Evolutionary conservation across 2,888 invertebrate genomes (phyloP).

Genomic region (Branchellion lobata): DNA sequence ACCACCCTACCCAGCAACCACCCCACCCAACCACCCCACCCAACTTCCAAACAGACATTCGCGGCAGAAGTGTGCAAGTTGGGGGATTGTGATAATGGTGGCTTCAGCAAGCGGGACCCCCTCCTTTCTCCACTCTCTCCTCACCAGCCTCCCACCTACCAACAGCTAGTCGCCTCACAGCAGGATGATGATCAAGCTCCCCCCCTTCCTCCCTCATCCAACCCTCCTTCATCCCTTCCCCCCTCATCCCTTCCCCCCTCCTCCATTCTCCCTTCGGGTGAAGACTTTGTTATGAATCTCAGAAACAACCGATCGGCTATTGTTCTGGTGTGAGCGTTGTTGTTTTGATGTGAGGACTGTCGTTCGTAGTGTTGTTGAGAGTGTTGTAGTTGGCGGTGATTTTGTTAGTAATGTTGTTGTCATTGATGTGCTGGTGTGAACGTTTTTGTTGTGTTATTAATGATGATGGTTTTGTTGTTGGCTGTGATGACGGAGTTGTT

Average conservation of each 20-base stretch:
- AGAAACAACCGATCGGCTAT: not conserved
- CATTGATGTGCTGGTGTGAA: too few species aligned
- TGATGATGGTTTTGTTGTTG: too few species aligned
- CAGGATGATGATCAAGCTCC: not conserved
- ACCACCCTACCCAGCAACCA: too few species aligned
- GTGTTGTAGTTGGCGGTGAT: too few species aligned
- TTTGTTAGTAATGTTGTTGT: too few species aligned
- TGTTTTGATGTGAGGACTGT: too few species aligned
- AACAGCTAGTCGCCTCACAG: not conserved
- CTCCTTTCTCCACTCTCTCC: not conserved
- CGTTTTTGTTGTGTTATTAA: too few species aligned
- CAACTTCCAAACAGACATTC: not conserved
- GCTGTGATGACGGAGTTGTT: too few species aligned
- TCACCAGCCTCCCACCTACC: constrained; percentile 8
- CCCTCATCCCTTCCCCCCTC: not conserved
- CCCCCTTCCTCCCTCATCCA: not conserved
- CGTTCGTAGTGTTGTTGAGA: too few species aligned
- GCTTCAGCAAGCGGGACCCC: not conserved
- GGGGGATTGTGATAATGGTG: constrained; percentile 6
- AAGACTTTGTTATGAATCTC: not conserved
- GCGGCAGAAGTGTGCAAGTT: constrained; percentile 13
- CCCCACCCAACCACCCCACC: too few species aligned
- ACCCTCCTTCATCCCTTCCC: too few species aligned
- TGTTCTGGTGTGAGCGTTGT: not conserved
- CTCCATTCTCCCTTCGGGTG: not conserved